Percentiles rank a stretch among this genome's conserved stretches.
Conservation (phyloP, 1,140 invertebrate species). For the Lucilia cuprina region DNA sequence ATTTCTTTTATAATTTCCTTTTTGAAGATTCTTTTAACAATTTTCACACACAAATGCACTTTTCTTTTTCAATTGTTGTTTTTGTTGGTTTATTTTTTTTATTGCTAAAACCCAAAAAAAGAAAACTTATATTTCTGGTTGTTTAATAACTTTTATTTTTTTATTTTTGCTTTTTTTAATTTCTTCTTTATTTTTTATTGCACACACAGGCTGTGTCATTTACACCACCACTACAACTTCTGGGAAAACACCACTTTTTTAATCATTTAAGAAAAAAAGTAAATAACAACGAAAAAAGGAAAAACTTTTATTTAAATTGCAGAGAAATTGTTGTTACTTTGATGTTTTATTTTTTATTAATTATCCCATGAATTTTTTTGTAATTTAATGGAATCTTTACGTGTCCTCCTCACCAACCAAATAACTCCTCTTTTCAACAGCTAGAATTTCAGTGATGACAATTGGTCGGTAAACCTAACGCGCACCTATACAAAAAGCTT, state of each 20-base stretch:
- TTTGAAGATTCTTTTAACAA: not conserved
- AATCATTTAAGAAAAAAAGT: not conserved
- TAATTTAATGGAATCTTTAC: not conserved
- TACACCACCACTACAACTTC: not conserved
- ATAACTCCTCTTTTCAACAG: not conserved
- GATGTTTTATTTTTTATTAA: not conserved
- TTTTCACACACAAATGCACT: constrained; percentile 20
- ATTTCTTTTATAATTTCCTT: not conserved
- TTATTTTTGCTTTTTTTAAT: not conserved
- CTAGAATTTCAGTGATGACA: no score
- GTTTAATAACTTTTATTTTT: not conserved
- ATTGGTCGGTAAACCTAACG: no score
- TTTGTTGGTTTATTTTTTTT: not conserved
- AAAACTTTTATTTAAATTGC: not conserved
- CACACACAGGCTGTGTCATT: not conserved
- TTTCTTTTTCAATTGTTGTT: not conserved
- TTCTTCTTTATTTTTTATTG: not conserved
- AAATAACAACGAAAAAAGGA: not conserved
- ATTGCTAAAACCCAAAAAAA: not conserved
- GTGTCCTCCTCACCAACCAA: not conserved
- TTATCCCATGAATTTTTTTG: not conserved
- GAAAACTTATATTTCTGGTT: not conserved
- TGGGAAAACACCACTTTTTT: not conserved
- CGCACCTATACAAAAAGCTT: no score
- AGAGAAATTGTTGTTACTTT: not conserved